Conservation (phyloP, 2,113 vertebrate genomes). For the Dipodomys merriami region DNA sequence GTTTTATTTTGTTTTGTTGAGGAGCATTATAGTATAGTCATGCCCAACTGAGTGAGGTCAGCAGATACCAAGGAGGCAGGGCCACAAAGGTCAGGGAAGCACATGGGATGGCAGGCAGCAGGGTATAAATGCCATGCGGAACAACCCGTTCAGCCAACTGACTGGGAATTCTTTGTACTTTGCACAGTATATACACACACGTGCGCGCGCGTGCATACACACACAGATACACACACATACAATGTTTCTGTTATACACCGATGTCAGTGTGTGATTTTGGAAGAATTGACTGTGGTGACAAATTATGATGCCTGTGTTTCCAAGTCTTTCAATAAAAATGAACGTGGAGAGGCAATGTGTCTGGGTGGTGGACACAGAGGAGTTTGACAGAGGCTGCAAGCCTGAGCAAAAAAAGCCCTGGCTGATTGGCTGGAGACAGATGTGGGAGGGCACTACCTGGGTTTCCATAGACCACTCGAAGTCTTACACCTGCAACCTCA, state of each 20-base stretch:
- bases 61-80: conserved; percentile 28
- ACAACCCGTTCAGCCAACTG: conserved; percentile 77
- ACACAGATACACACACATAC: conserved; percentile 33
- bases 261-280: conserved; percentile 85
- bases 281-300: conserved; percentile 83
- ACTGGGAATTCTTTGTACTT: conserved; percentile 83
- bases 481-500: not conserved
- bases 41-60: conserved; percentile 25
- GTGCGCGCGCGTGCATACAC: not conserved
- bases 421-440: not conserved
- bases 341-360: conserved; percentile 79
- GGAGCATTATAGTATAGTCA: conserved; percentile 66
- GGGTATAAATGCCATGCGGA: conserved; percentile 72
- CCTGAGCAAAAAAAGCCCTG: not conserved
- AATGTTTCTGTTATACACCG: conserved; percentile 85
- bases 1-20: too few species aligned
- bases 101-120: not conserved
- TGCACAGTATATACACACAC: conserved; percentile 84
- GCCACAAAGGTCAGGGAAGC: not conserved
- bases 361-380: not conserved
- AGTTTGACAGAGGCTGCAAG: not conserved
- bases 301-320: conserved; percentile 87
- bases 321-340: conserved; percentile 89
- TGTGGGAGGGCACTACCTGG: too few species aligned
- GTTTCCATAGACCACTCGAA: not conserved